Evolutionary conservation across 2,113 vertebrate species (phyloP).

Genomic region (Archilochus colubris): DNA sequence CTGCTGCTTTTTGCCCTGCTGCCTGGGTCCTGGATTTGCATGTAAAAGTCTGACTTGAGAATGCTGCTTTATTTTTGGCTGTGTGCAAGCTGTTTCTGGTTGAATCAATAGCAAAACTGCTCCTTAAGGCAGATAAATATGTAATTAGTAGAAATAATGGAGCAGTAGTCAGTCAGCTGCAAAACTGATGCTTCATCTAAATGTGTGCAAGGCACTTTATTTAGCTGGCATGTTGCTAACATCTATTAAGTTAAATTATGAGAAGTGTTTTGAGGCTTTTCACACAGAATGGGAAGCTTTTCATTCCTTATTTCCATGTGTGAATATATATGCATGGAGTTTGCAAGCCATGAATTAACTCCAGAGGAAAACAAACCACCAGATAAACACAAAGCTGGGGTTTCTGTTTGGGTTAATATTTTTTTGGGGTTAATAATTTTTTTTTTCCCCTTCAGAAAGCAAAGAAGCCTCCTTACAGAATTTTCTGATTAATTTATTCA

Average conservation of each 20-base stretch:
- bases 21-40: constrained; percentile 39
- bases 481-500: constrained; percentile 75
- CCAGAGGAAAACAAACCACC: constrained; percentile 67
- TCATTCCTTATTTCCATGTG: constrained; percentile 65
- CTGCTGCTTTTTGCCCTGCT: background rate
- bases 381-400: constrained; percentile 57
- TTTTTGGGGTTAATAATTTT: background rate
- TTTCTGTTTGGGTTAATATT: constrained; percentile 46
- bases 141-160: constrained; percentile 74
- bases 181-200: constrained; percentile 64
- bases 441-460: constrained; percentile 46
- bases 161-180: constrained; percentile 67
- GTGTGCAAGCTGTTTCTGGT: constrained; percentile 62
- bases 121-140: constrained; percentile 72
- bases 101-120: constrained; percentile 54
- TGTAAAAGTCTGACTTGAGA: constrained; percentile 60
- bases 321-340: constrained; percentile 55
- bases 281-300: constrained; percentile 55
- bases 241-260: constrained; percentile 74
- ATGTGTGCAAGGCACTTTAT: constrained; percentile 64
- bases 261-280: constrained; percentile 69
- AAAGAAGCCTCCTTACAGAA: constrained; percentile 50
- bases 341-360: constrained; percentile 64
- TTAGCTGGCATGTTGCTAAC: constrained; percentile 66
- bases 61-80: constrained; percentile 62